phyloP scores from a whole-genome alignment of 2,888 invertebrate genomes.

The Acleris laterana region DNA sequence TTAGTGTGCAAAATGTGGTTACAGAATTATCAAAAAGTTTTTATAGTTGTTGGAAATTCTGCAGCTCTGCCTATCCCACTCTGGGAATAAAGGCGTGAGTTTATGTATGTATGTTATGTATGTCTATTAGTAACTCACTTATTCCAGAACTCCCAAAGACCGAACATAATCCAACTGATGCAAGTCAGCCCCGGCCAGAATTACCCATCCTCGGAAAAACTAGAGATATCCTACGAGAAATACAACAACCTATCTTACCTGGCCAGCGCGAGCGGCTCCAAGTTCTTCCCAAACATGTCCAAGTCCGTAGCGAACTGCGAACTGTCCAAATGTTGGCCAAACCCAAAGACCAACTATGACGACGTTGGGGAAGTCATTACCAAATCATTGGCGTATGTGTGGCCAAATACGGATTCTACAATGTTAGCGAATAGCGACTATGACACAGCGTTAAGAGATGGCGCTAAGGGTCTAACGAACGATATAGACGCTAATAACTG shows the following conservation, averaged over 20 bases:
- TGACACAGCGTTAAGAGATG: conserved; percentile 31
- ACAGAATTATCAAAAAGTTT: no score
- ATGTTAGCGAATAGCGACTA: not conserved
- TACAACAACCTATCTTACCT: conserved; percentile 24
- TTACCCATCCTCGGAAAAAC: conserved; percentile 46
- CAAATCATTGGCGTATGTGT: conserved; percentile 21
- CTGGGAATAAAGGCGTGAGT: no score
- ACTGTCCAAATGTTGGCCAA: conserved; percentile 21
- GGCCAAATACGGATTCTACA: not conserved
- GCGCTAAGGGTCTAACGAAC: conserved; percentile 40
- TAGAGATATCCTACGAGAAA: conserved; percentile 46
- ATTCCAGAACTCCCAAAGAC: conserved; percentile 48
- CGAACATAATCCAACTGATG: conserved; percentile 60
- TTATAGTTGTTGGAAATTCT: no score
- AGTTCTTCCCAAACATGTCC: conserved; percentile 41
- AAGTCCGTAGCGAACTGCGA: conserved; percentile 35
- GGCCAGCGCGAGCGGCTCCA: conserved; percentile 34
- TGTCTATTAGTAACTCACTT: not conserved
- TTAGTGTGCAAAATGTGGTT: no score
- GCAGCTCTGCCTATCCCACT: no score
- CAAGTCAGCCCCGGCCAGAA: conserved; percentile 49
- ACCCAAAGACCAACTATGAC: conserved; percentile 6
- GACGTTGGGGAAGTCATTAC: not conserved
- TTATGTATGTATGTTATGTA: no score
- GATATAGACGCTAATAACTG: conserved; percentile 39